Evolutionary conservation across 2,113 vertebrate species (phyloP), one percentile per base, ranked within the genome.

Genomic region (Tetrax tetrax): DNA sequence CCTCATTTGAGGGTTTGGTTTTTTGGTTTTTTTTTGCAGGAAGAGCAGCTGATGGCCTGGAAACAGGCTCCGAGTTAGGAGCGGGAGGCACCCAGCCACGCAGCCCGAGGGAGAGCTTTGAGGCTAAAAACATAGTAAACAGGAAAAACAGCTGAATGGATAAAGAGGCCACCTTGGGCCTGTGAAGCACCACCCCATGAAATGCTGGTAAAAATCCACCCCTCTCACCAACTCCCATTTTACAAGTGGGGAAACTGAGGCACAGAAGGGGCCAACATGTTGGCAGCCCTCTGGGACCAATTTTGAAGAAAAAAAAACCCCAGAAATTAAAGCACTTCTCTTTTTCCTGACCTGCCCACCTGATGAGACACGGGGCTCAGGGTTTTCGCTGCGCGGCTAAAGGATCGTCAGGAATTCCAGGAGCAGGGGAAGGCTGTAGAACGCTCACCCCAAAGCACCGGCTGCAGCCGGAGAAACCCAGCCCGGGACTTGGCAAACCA

Each of bases 11-110:
- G 59, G 31, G 12, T 3, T 41, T 43, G 41, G 41, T 14, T 16
- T 71, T 53, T n/a, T n/a, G n/a, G 10, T 48, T 48, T 48, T 48
- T 48, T 80, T 70, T 75, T 48, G 69, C 61, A 68, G 83, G n/a
- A 70, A 59, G 51, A 95, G 89, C 89, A 89, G 89, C 80, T 78
- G 86, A 87, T 89, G 87, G 81, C 29, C 77, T 83, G 93, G 93
- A 94, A 96, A 93, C 35, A 27, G 38, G 21, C 63, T 38, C 29
- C 1, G 72, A 70, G 50, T 1, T 29, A 69, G 45, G 91, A 81
- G 66, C 16, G 0, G 64, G 71, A 83, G 56, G 77, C 33, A 68
- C 92, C 77, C 81, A 86, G 43, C 90, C 93, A 14, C 2, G 24
- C 75, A 61, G 66, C 79, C 90, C 21, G 0, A 12, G 90, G 79